Percentiles rank a stretch among this genome's conserved stretches.
These are phyloP conservation scores for Eublepharis macularius DNA, from an alignment of 2,113 vertebrate genomes.

Conservation along the genomic window DNA sequence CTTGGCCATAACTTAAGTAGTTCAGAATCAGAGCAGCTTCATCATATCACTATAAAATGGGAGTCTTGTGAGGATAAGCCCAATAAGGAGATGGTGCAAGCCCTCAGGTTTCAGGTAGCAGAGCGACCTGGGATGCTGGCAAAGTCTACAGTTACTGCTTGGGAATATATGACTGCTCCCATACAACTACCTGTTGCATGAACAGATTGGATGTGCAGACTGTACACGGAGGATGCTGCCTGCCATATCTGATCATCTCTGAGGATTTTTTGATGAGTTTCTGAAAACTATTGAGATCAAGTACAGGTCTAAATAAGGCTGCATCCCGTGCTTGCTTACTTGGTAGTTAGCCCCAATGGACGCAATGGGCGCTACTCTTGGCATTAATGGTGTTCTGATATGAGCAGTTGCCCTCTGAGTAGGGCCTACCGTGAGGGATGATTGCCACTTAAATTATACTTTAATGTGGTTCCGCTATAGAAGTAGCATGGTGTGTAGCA, in stretches of 20 bases:
- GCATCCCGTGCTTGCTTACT: neutral
- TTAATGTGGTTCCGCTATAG: neutral
- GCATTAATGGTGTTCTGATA: neutral
- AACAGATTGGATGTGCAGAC: neutral
- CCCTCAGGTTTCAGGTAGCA: neutral
- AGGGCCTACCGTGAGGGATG: too few relatives aligned
- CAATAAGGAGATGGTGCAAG: neutral
- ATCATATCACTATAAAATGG: neutral
- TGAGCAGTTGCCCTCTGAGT: neutral
- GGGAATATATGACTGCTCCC: neutral
- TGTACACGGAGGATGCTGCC: neutral
- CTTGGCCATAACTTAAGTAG: neutral
- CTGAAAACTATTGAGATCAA: neutral
- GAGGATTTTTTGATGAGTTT: neutral
- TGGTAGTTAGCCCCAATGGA: too few relatives aligned
- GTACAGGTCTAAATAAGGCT: neutral
- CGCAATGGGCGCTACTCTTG: too few relatives aligned
- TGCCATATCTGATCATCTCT: neutral
- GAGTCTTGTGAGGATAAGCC: neutral
- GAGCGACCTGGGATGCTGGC: too few relatives aligned
- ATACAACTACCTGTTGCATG: neutral
- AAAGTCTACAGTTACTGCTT: too few relatives aligned
- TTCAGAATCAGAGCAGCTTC: neutral
- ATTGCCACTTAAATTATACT: neutral
- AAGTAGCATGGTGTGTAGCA: neutral